Percentiles rank a stretch among this genome's conserved stretches.
These are phyloP conservation scores for Bradypodion pumilum DNA, from an alignment of 2,797 vertebrate species.

Conservation along the genomic window DNA sequence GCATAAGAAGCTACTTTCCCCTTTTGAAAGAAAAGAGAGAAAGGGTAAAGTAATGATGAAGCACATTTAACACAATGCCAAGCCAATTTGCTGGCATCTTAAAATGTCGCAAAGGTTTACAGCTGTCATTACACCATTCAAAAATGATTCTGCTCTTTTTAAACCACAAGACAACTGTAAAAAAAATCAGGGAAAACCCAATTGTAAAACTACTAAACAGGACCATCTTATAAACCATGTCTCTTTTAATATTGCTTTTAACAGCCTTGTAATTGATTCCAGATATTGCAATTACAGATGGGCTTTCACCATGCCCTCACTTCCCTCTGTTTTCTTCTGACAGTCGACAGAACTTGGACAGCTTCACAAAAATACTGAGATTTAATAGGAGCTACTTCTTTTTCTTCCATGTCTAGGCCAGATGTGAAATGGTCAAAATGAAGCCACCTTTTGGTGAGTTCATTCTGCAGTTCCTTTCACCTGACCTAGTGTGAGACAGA, in stretches of 20 bases:
- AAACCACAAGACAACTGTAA: conserved; percentile 19
- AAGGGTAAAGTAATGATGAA: conserved; percentile 50
- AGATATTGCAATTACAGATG: conserved; percentile 48
- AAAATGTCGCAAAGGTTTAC: conserved; percentile 57
- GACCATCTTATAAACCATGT: conserved; percentile 5
- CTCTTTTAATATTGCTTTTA: conserved; percentile 41
- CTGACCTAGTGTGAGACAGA: too few relatives aligned
- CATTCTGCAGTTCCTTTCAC: too few relatives aligned
- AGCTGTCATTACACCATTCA: conserved; percentile 43
- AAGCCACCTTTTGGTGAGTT: too few relatives aligned
- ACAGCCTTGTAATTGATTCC: conserved; percentile 40
- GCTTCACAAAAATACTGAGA: conserved; percentile 28
- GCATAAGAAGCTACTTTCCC: conserved; percentile 59
- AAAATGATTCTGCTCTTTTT: conserved; percentile 57
- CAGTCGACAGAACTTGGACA: conserved; percentile 46
- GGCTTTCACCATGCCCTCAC: not conserved
- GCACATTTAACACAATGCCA: conserved; percentile 63
- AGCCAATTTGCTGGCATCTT: not conserved
- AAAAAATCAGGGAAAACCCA: not conserved
- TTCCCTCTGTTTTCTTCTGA: conserved; percentile 31
- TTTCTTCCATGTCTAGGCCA: too few relatives aligned
- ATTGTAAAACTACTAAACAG: conserved; percentile 10
- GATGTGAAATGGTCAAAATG: too few relatives aligned
- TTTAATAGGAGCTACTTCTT: too few relatives aligned
- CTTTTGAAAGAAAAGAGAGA: conserved; percentile 45